phyloP scores from a whole-genome alignment of 1,140 invertebrate genomes.

The Lepidotrigona ventralis region DNA sequence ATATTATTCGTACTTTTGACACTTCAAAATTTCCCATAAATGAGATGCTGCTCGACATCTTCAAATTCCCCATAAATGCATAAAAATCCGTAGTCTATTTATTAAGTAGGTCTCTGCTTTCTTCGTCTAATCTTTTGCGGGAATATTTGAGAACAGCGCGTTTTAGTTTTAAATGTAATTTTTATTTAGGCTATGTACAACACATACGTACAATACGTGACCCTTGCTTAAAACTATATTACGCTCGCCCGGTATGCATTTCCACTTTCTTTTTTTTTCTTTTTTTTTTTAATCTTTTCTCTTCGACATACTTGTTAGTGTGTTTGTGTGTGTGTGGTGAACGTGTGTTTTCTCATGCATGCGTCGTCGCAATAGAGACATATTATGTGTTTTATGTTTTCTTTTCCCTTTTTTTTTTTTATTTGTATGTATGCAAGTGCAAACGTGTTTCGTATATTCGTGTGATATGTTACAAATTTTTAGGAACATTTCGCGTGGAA shows the following conservation, averaged over 20 bases:
- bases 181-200: constrained; percentile 81
- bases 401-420: no score
- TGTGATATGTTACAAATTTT: constrained; percentile 79
- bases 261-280: constrained; percentile 53
- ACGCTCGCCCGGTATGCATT: constrained; percentile 71
- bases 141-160: background rate
- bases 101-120: background rate
- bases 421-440: constrained; percentile 4
- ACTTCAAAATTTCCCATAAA: no score
- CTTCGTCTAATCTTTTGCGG: background rate
- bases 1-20: no score
- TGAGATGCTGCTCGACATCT: no score
- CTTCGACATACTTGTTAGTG: constrained; percentile 43
- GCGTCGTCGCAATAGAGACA: background rate
- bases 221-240: constrained; percentile 77
- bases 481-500: constrained; percentile 79
- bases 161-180: constrained; percentile 78
- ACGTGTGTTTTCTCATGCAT: constrained; percentile 11
- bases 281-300: constrained; percentile 48
- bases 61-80: background rate
- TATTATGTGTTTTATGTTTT: background rate
- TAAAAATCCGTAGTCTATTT: background rate
- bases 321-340: constrained; percentile 45
- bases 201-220: constrained; percentile 80
- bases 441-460: constrained; percentile 24